Evolutionary conservation across 2,113 vertebrate species (phyloP).

Genomic region (Chamaetylas fuelleborni): DNA sequence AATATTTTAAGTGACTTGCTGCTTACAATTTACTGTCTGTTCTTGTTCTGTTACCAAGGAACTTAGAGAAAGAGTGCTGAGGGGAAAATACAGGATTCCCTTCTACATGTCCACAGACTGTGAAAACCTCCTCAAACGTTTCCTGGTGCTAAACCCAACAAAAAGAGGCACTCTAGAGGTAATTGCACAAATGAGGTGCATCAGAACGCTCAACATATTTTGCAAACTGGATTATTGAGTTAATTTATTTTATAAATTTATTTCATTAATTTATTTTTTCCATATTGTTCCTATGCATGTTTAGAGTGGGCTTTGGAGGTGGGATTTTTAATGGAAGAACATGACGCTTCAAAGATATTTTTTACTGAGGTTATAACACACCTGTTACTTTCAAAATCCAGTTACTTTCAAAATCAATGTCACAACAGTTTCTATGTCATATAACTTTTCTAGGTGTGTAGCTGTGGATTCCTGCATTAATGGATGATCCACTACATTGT

Average conservation of each 20-base stretch:
- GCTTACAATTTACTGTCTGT: neutral
- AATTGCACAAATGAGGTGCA: slow-evolving; percentile 58
- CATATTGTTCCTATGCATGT: neutral
- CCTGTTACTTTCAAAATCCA: neutral
- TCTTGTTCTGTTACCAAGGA: slow-evolving; percentile 74
- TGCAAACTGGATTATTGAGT: neutral
- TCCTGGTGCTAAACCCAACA: slow-evolving; percentile 95
- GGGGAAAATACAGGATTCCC: slow-evolving; percentile 97
- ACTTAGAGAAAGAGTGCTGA: slow-evolving; percentile 93
- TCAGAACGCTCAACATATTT: neutral
- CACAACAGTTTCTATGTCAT: neutral
- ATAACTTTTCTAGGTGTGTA: neutral
- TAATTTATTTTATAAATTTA: no score
- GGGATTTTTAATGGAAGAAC: neutral
- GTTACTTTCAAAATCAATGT: neutral
- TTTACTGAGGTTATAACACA: neutral
- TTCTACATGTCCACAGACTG: slow-evolving; percentile 99
- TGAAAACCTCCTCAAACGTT: slow-evolving; percentile 98
- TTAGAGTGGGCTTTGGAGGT: neutral
- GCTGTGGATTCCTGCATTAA: neutral
- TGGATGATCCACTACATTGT: neutral
- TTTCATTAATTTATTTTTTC: neutral
- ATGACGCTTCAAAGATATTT: neutral
- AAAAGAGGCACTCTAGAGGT: slow-evolving; percentile 99
- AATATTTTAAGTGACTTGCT: neutral